phyloP scores from a whole-genome alignment of 2,888 invertebrate genomes.

The Dicyrtomina minuta region DNA sequence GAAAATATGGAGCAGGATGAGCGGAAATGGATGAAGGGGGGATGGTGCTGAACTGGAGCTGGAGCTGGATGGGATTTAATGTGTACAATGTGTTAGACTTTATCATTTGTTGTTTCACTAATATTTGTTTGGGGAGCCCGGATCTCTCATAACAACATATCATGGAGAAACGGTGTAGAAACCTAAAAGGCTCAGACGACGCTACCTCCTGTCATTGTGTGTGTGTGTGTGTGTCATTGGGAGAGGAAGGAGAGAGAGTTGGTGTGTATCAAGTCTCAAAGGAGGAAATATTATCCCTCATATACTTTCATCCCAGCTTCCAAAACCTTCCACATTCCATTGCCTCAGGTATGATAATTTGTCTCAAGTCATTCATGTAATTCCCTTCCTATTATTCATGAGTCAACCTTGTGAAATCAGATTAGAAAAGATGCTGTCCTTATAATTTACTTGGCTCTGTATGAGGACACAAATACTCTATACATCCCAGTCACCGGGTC shows the following conservation, averaged over 20 bases:
- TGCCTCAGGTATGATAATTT: conserved; percentile 10
- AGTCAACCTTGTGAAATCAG: too few relatives aligned
- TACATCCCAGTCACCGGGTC: too few relatives aligned
- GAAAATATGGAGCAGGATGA: too few relatives aligned
- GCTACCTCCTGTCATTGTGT: background rate
- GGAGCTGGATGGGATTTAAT: background rate
- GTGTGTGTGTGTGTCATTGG: background rate
- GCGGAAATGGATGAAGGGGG: too few relatives aligned
- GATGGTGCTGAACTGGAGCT: background rate
- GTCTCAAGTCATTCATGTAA: background rate
- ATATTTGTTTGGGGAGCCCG: conserved; percentile 1
- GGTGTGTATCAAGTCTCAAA: background rate
- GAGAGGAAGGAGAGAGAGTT: background rate
- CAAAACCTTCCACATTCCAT: background rate
- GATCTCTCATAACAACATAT: background rate
- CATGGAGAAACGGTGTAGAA: too few relatives aligned
- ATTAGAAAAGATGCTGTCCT: too few relatives aligned
- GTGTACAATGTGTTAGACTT: background rate
- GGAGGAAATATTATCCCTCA: background rate
- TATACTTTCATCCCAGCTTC: too few relatives aligned
- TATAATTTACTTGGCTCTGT: too few relatives aligned
- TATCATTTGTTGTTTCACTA: background rate
- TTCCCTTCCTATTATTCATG: too few relatives aligned
- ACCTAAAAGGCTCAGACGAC: too few relatives aligned
- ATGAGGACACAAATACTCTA: too few relatives aligned